phyloP scores from a whole-genome alignment of 2,888 invertebrate species.

The Chloroclysta siterata region DNA sequence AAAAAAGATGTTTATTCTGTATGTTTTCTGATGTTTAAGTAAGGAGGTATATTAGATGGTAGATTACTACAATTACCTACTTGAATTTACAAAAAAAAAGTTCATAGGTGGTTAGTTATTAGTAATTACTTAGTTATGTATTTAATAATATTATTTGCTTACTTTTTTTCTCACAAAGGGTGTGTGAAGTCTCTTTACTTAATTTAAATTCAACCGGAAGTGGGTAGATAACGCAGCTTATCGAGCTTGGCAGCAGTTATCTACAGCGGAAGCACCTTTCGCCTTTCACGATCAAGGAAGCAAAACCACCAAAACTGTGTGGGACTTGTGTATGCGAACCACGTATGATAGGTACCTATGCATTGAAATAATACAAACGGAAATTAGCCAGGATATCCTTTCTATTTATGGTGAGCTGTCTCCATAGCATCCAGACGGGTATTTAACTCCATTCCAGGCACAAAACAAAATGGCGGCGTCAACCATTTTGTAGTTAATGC shows the following conservation, averaged over 20 bases:
- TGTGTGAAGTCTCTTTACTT: conserved; percentile 7
- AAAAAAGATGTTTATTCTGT: no score
- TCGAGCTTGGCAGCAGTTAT: background rate
- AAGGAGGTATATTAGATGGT: no score
- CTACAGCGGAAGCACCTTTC: conserved; percentile 30
- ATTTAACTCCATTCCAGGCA: conserved; percentile 64
- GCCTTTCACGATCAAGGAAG: conserved; percentile 58
- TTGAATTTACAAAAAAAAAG: no score
- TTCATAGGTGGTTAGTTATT: no score
- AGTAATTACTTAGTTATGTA: no score
- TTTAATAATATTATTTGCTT: no score
- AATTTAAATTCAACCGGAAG: conserved; percentile 24
- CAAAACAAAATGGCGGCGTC: conserved; percentile 63
- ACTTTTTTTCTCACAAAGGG: background rate
- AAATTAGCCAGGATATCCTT: conserved; percentile 78
- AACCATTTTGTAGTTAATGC: conserved; percentile 72
- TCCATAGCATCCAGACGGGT: conserved; percentile 75
- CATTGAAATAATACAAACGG: conserved; percentile 52
- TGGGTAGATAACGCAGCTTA: conserved; percentile 26
- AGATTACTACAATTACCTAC: no score
- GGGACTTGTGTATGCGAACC: conserved; percentile 49
- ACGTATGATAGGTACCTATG: conserved; percentile 50
- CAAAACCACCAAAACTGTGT: conserved; percentile 40
- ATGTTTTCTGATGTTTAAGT: no score
- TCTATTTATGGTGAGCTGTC: conserved; percentile 72